phyloP scores from a whole-genome alignment of 2,113 vertebrate species.

The Eclectus roratus region DNA sequence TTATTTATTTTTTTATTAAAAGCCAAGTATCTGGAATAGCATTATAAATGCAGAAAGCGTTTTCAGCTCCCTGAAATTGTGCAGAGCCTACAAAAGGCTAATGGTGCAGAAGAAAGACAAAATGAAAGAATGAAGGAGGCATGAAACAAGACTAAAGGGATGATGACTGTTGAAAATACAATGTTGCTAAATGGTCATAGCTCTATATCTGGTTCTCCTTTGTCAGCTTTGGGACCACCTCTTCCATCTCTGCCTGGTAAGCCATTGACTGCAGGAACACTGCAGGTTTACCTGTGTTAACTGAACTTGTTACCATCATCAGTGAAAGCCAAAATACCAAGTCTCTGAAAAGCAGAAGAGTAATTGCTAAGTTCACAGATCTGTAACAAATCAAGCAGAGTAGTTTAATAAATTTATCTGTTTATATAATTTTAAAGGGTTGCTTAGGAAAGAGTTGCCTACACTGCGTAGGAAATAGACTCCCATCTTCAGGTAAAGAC shows the following conservation, averaged over 20 bases:
- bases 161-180: neutral
- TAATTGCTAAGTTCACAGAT: neutral
- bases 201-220: neutral
- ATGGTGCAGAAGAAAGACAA: neutral
- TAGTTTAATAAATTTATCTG: rapidly evolving
- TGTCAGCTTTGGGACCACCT: neutral
- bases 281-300: neutral
- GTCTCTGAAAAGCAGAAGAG: neutral
- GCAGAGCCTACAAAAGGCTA: neutral
- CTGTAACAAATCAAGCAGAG: neutral
- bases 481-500: neutral
- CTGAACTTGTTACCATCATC: neutral
- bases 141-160: neutral
- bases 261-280: neutral
- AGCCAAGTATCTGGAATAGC: neutral
- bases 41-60: neutral
- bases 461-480: neutral
- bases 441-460: neutral
- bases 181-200: neutral
- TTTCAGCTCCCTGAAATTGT: neutral
- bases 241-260: neutral
- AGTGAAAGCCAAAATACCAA: neutral
- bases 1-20: neutral
- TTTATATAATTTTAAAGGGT: neutral
- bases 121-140: neutral